Conservation (phyloP, 1,140 invertebrate species). For the Ruditapes philippinarum region DNA sequence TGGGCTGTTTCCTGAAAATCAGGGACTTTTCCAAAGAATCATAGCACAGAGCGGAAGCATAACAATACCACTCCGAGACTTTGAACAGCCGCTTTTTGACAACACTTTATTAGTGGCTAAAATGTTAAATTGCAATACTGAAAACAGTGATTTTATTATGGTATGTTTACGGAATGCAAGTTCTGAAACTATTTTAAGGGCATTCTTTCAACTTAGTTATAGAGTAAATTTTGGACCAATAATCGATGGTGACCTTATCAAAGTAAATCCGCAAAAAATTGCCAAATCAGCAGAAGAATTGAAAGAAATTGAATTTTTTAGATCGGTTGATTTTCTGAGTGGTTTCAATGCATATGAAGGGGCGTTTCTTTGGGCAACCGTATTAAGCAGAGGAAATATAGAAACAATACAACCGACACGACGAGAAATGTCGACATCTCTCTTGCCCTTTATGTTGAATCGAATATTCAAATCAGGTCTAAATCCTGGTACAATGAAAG, state of each 20-base stretch:
- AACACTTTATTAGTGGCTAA: neutral
- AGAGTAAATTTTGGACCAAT: constrained; percentile 4
- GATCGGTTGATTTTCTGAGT: constrained; percentile 36
- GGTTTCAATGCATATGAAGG: constrained; percentile 47
- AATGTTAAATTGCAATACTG: no score
- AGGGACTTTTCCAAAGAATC: constrained; percentile 63
- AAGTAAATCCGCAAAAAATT: neutral
- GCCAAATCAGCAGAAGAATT: neutral
- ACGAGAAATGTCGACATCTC: neutral
- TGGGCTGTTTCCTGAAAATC: constrained; percentile 28
- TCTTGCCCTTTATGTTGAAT: neutral
- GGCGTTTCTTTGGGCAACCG: neutral
- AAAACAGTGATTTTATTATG: no score
- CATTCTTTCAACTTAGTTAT: no score
- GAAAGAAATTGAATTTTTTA: constrained; percentile 41
- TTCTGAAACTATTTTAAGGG: no score
- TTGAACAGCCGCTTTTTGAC: neutral
- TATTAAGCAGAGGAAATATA: neutral
- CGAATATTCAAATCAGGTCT: neutral
- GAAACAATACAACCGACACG: neutral
- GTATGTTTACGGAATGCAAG: no score
- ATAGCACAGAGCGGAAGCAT: constrained; percentile 51
- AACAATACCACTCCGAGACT: neutral
- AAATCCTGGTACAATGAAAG: neutral
- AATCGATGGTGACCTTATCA: constrained; percentile 30